phyloP scores from a whole-genome alignment of 2,113 vertebrate species.

The Menidia beryllina region DNA sequence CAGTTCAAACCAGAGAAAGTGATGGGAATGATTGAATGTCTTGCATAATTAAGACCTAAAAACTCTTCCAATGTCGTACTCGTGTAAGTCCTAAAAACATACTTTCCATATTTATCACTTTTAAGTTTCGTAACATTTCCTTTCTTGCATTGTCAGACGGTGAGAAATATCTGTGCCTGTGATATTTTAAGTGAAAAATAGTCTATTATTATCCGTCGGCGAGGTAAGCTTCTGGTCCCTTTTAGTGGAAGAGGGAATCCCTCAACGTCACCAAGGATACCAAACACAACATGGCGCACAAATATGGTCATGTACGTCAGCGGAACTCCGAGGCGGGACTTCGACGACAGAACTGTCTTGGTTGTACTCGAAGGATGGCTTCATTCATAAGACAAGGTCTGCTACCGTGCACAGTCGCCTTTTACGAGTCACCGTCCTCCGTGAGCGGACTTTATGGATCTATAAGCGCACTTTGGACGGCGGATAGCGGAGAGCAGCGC shows the following conservation, averaged over 20 bases:
- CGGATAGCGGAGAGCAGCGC: conserved; percentile 15
- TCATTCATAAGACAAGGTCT: conserved; percentile 91
- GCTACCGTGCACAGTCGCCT: conserved; percentile 65
- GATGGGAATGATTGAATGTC: conserved; percentile 12
- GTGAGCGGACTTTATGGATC: conserved; percentile 77
- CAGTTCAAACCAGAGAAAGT: not conserved
- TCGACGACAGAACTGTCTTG: conserved; percentile 61
- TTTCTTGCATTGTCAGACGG: conserved; percentile 70
- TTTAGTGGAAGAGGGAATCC: conserved; percentile 94
- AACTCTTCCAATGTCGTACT: conserved; percentile 31
- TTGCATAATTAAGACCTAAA: conserved; percentile 20
- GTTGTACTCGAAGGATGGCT: conserved; percentile 71
- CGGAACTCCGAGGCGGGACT: conserved; percentile 92
- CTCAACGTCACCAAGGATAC: conserved; percentile 98
- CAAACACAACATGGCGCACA: conserved; percentile 91
- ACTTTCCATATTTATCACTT: conserved; percentile 63
- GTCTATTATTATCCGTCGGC: conserved; percentile 88
- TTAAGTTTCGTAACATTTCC: conserved; percentile 64
- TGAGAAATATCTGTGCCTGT: conserved; percentile 80
- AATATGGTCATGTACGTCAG: conserved; percentile 98
- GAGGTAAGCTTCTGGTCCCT: conserved; percentile 75
- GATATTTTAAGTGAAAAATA: conserved; percentile 63
- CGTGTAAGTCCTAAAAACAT: conserved; percentile 45
- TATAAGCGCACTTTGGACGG: conserved; percentile 53
- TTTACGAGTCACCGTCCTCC: conserved; percentile 30